Percentiles rank a stretch among this genome's conserved stretches.
Evolutionary conservation across 2,797 vertebrate genomes (phyloP).

Genomic region (Emydoidea blandingii): DNA sequence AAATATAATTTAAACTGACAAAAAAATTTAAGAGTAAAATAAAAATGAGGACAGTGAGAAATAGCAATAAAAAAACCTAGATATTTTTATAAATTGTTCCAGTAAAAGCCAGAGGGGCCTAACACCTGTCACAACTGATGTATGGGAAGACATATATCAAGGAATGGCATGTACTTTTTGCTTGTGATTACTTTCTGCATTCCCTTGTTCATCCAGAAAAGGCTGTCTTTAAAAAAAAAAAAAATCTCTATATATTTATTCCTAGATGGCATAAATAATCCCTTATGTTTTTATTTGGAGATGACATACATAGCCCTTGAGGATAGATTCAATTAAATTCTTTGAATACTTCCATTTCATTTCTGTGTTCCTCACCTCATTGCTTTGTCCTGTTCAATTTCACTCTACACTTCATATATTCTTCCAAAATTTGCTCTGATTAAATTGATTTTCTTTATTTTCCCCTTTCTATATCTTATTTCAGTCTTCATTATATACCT

Average conservation of each 20-base stretch:
- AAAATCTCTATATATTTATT: fast-evolving
- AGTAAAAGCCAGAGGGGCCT: not conserved
- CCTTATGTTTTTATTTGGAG: not conserved
- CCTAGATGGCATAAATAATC: not conserved
- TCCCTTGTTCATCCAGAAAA: not conserved
- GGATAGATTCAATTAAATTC: not conserved
- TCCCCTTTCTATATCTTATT: not conserved
- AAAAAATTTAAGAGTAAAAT: not conserved
- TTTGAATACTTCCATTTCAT: not conserved
- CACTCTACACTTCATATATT: not conserved
- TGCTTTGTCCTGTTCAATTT: not conserved
- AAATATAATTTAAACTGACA: slow-evolving; percentile 9
- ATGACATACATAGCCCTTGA: not conserved
- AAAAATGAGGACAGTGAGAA: slow-evolving; percentile 12
- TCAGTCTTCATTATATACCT: not conserved
- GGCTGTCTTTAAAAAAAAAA: too few species aligned
- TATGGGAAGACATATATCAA: fast-evolving
- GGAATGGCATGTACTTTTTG: not conserved
- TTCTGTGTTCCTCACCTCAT: not conserved
- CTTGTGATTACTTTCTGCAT: not conserved
- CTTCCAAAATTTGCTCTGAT: not conserved
- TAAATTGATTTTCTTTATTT: not conserved
- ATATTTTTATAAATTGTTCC: not conserved
- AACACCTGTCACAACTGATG: not conserved
- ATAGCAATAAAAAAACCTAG: not conserved